phyloP scores from a whole-genome alignment of 2,888 invertebrate genomes.

The Aspidiotus rigidus region DNA sequence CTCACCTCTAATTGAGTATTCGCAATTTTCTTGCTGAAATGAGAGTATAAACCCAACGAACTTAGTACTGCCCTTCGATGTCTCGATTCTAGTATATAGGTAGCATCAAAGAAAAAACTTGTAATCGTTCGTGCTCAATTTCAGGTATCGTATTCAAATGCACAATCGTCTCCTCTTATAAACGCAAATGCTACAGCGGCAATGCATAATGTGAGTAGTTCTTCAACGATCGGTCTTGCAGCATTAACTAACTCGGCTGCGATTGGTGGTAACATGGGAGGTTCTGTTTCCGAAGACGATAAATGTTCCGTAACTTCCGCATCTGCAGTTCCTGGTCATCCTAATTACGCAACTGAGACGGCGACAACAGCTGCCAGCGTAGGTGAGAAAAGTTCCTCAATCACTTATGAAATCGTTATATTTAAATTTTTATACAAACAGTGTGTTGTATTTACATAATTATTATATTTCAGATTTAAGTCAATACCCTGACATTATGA shows the following conservation, averaged over 20 bases:
- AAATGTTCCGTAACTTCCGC: slow-evolving; percentile 30
- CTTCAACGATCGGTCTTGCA: slow-evolving; percentile 14
- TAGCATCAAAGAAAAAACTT: neutral
- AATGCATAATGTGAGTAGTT: slow-evolving; percentile 17
- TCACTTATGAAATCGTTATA: neutral
- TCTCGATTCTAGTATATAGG: too few relatives aligned
- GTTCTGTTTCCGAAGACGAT: slow-evolving; percentile 23
- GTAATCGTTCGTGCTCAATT: neutral
- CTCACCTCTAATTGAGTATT: too few relatives aligned
- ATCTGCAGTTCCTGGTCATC: slow-evolving; percentile 30
- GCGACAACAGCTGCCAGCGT: slow-evolving; percentile 23
- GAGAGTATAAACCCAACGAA: too few relatives aligned
- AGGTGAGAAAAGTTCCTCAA: slow-evolving; percentile 15
- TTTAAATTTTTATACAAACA: too few relatives aligned
- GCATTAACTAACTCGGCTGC: slow-evolving; percentile 5
- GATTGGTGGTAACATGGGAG: slow-evolving; percentile 13
- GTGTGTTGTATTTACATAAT: too few relatives aligned
- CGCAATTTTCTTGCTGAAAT: too few relatives aligned
- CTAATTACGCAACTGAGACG: slow-evolving; percentile 20
- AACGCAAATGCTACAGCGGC: slow-evolving; percentile 14
- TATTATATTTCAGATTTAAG: slow-evolving; percentile 36
- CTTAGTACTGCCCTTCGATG: too few relatives aligned
- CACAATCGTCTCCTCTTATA: slow-evolving; percentile 7
- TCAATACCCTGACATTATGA: slow-evolving; percentile 59
- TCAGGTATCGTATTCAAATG: slow-evolving; percentile 20